Evolutionary conservation across 2,113 vertebrate genomes (phyloP).

Genomic region (Sigmodon hispidus): DNA sequence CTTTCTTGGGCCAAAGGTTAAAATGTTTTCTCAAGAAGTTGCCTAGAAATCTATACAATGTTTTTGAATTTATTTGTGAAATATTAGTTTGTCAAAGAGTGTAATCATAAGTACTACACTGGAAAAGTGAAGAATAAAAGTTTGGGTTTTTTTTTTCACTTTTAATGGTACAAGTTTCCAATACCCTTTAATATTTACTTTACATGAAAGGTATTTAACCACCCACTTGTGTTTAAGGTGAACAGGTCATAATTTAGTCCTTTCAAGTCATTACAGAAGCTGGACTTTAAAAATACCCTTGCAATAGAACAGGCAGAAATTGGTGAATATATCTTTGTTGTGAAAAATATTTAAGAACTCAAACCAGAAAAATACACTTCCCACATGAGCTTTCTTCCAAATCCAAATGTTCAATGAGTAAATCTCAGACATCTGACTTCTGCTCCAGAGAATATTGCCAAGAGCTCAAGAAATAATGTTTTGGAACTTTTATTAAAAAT

Average conservation of each 20-base stretch:
- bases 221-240: slow-evolving; percentile 40
- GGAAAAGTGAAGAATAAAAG: slow-evolving; percentile 13
- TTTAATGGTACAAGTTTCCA: slow-evolving; percentile 29
- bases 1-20: slow-evolving; percentile 13
- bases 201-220: slow-evolving; percentile 41
- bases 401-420: background rate
- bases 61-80: slow-evolving; percentile 53
- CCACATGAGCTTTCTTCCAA: background rate
- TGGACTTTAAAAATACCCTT: slow-evolving; percentile 24
- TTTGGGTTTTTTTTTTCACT: background rate
- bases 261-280: slow-evolving; percentile 43
- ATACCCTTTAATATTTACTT: slow-evolving; percentile 37
- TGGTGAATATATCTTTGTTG: slow-evolving; percentile 21
- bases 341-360: background rate
- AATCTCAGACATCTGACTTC: background rate
- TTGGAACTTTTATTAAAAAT: background rate
- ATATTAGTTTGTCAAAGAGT: slow-evolving; percentile 27
- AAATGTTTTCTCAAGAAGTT: slow-evolving; percentile 47
- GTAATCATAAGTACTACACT: slow-evolving; percentile 1
- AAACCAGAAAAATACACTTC: background rate
- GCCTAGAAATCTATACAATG: slow-evolving; percentile 18
- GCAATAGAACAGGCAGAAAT: background rate
- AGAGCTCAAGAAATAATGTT: background rate
- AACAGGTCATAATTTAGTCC: slow-evolving; percentile 45
- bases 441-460: background rate